Percentiles rank a stretch among this genome's conserved stretches.
phyloP scores from a whole-genome alignment of 1,140 invertebrate species.

The Marisa cornuarietis region DNA sequence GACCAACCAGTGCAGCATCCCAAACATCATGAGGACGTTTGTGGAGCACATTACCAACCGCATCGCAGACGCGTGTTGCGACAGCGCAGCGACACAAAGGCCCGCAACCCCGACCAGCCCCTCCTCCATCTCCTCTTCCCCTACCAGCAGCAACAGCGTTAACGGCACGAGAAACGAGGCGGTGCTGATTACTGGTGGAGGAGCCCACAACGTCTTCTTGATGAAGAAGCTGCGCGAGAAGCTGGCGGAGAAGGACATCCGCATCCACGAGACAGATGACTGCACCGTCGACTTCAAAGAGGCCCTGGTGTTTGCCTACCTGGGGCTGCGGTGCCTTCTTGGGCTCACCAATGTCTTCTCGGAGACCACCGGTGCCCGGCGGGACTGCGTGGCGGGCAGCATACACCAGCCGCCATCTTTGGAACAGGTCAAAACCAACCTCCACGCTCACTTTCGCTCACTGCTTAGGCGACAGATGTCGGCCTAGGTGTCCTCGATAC shows the following conservation, averaged over 20 bases:
- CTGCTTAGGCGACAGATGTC: neutral
- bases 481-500: neutral
- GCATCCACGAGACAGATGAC: constrained; percentile 45
- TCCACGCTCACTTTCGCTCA: constrained; percentile 2
- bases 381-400: constrained; percentile 54
- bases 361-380: constrained; percentile 47
- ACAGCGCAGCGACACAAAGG: neutral
- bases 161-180: neutral
- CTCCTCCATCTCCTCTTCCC: too few relatives aligned
- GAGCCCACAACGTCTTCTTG: constrained; percentile 53
- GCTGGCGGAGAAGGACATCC: constrained; percentile 37
- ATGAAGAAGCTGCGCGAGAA: constrained; percentile 41
- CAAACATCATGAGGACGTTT: constrained; percentile 51
- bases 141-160: too few relatives aligned
- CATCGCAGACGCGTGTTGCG: constrained; percentile 38
- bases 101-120: too few relatives aligned
- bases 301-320: constrained; percentile 57
- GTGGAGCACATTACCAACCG: constrained; percentile 51
- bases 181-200: constrained; percentile 60
- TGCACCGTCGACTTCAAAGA: constrained; percentile 61
- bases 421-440: neutral
- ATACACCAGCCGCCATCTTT: constrained; percentile 49
- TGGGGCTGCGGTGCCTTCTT: constrained; percentile 54
- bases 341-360: constrained; percentile 51
- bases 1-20: constrained; percentile 34